Conservation (phyloP, 2,797 vertebrate genomes). For the Lates japonicus region DNA sequence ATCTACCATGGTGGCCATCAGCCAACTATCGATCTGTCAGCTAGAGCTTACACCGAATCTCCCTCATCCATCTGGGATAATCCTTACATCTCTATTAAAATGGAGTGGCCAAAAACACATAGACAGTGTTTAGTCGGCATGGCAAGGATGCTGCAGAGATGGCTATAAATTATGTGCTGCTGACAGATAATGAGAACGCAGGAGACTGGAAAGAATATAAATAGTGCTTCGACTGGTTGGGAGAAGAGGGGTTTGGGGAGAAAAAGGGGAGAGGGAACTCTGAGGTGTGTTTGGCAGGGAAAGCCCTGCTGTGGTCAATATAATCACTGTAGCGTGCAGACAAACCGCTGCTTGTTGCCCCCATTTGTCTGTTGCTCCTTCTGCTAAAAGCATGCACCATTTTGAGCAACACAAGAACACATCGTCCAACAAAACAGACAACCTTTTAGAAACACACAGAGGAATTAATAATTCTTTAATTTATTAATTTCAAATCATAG, state of each 20-base stretch:
- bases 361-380: constrained; percentile 41
- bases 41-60: constrained; percentile 53
- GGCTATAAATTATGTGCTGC: constrained; percentile 46
- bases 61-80: constrained; percentile 69
- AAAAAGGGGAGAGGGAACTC: constrained; percentile 39
- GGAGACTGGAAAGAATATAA: constrained; percentile 62
- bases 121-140: constrained; percentile 40
- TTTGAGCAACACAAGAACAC: constrained; percentile 14
- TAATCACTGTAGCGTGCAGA: constrained; percentile 57
- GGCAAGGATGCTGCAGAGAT: constrained; percentile 39
- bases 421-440: constrained; percentile 13
- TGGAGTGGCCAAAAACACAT: constrained; percentile 55
- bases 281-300: constrained; percentile 56
- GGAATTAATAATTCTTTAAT: neutral
- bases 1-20: constrained; percentile 51
- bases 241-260: constrained; percentile 25
- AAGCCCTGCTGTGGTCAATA: constrained; percentile 66
- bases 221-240: constrained; percentile 53
- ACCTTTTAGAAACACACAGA: neutral
- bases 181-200: constrained; percentile 74
- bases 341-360: constrained; percentile 50
- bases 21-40: constrained; percentile 71
- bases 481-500: neutral
- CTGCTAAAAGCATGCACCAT: constrained; percentile 34
- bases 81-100: constrained; percentile 71